Base-by-base conservation (phyloP, 2,113 vertebrate genomes). In the Urocitellus parryii region DNA sequence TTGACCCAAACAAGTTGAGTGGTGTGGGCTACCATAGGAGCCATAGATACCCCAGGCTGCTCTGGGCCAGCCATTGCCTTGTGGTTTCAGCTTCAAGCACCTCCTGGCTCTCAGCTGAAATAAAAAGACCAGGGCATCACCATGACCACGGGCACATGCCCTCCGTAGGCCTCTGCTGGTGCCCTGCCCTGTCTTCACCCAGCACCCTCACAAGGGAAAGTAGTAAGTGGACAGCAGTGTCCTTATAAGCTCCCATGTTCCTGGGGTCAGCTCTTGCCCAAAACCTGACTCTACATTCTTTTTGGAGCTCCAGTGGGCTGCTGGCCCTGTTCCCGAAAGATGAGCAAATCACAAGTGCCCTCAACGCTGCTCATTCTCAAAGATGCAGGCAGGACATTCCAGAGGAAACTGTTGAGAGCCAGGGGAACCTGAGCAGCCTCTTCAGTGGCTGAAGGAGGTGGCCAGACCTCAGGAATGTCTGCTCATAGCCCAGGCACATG, bases 11-110 rank as follows among this genome's bases (percentile, higher is more conserved):
- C 6, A 68, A 63, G 72, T 0, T 4, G 14, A 29, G 0, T 16
- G 34, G n/a, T 22, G 9, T 29, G 53, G 45, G n/a, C 82, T 39
- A 5, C 24, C 27, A 12, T 1, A 9, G 53, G 32, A 73, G 42
- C 20, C 14, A 0, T 0, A 16, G 14, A 22, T 2, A 0, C 32
- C 63, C 29, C 22, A 42, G 18, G 14, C 39, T 20, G 51, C 24
- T 12, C 79, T 18, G 24, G 65, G 39, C 27, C 1, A 12, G 58
- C 42, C 37, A 2, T 9, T 34, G 12, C 74, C 94, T 58, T 37
- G 51, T 17, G 25, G 58, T 42, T 80, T 76, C n/a, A 27, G 25
- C 87, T 24, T 6, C 34, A 25, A 13, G 4, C 24, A 2, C 17
- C 20, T n/a, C 11, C 12, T 45, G 27, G 18, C 7, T 34, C 61